These are phyloP conservation scores for Sipha flava DNA, from an alignment of 1,140 invertebrate genomes.

Conservation along the genomic window DNA sequence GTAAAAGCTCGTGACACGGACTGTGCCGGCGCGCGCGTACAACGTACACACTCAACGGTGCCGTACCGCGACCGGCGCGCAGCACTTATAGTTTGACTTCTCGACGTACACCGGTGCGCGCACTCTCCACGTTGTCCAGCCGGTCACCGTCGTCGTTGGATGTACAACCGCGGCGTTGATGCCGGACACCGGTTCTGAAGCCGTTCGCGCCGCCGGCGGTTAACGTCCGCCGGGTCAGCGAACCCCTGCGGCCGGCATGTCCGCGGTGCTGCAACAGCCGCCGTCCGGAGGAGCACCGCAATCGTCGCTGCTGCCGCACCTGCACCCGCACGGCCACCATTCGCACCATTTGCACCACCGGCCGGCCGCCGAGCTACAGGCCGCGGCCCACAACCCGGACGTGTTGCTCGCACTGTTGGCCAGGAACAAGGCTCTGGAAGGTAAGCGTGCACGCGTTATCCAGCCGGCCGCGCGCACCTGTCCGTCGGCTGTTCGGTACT, in stretches of 20 bases:
- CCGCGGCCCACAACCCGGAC: constrained; percentile 58
- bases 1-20: background rate
- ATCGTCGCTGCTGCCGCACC: constrained; percentile 41
- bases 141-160: background rate
- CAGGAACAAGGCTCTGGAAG: constrained; percentile 79
- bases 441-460: too few relatives aligned
- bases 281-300: constrained; percentile 36
- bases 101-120: background rate
- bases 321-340: constrained; percentile 39
- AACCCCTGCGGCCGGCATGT: background rate
- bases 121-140: too few relatives aligned
- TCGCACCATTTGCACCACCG: constrained; percentile 43
- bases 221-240: background rate
- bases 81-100: too few relatives aligned
- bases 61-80: background rate
- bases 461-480: too few relatives aligned
- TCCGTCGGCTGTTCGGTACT: too few relatives aligned
- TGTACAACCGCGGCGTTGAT: background rate
- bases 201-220: background rate
- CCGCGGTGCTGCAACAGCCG: constrained; percentile 33
- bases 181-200: background rate
- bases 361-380: constrained; percentile 45
- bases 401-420: constrained; percentile 71
- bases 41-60: background rate
- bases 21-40: background rate